Conservation (phyloP, 2,888 invertebrate species). For the Heliconius hortense region DNA sequence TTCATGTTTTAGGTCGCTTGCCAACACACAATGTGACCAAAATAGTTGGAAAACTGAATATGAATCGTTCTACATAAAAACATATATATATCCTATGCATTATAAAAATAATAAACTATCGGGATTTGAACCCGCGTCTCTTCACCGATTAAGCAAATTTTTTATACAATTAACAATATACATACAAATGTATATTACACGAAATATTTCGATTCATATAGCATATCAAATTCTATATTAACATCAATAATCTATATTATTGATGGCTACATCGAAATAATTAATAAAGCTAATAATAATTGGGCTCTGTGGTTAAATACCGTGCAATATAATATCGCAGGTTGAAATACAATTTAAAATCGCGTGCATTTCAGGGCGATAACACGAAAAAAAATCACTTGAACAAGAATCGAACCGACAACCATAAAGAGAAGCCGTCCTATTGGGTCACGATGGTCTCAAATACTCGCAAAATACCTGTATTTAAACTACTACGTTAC, state of each 20-base stretch:
- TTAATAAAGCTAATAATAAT: not conserved
- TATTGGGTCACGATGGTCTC: not conserved
- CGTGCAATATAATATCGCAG: not conserved
- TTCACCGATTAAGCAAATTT: too few relatives aligned
- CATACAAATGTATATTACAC: not conserved
- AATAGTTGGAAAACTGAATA: too few relatives aligned
- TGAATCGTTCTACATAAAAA: too few relatives aligned
- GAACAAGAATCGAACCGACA: not conserved
- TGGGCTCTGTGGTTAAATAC: not conserved
- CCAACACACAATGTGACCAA: not conserved
- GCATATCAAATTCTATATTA: not conserved
- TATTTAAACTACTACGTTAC: slow-evolving; percentile 3
- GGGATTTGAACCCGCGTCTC: too few relatives aligned
- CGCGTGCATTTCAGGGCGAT: too few relatives aligned
- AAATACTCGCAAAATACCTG: slow-evolving; percentile 18
- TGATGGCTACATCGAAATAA: not conserved
- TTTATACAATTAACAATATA: not conserved
- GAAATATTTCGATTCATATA: not conserved
- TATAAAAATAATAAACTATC: too few relatives aligned
- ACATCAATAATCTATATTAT: not conserved
- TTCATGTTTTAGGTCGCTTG: not conserved
- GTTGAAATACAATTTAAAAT: too few relatives aligned
- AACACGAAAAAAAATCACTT: too few relatives aligned
- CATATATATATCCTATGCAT: too few relatives aligned
- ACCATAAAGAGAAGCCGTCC: not conserved